Percentiles rank a stretch among this genome's conserved stretches.
Conservation (phyloP, 2,797 vertebrate species). For the Sebastes melanostomus region DNA sequence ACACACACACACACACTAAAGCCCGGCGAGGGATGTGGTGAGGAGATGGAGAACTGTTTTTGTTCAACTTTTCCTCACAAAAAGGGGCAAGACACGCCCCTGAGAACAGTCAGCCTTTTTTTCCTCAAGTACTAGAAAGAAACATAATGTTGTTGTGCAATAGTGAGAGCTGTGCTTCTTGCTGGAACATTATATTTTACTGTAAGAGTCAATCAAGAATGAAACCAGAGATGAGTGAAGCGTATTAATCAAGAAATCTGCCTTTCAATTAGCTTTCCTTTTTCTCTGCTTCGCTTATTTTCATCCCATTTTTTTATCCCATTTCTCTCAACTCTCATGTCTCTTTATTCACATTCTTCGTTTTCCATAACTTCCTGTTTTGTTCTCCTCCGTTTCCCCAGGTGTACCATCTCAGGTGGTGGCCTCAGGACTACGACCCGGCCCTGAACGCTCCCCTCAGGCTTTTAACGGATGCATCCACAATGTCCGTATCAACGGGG, state of each 20-base stretch:
- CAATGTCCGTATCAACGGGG: slow-evolving; percentile 92
- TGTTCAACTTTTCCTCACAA: slow-evolving; percentile 30
- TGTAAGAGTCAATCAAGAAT: neutral
- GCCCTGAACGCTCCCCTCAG: slow-evolving; percentile 88
- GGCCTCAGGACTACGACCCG: slow-evolving; percentile 88
- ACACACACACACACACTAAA: neutral
- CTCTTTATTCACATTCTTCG: neutral
- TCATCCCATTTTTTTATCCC: neutral
- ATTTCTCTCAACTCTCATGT: neutral
- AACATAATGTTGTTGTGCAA: slow-evolving; percentile 15
- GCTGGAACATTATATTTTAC: neutral
- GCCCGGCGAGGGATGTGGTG: slow-evolving; percentile 32
- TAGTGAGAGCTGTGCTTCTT: neutral
- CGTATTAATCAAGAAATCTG: neutral
- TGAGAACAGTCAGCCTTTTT: neutral
- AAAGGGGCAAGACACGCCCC: neutral
- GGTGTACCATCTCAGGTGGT: slow-evolving; percentile 90
- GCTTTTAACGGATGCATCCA: slow-evolving; percentile 95
- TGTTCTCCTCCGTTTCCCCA: slow-evolving; percentile 47
- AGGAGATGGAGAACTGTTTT: slow-evolving; percentile 39
- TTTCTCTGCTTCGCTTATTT: neutral
- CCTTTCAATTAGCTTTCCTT: neutral
- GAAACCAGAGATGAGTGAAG: neutral
- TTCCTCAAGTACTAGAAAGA: neutral
- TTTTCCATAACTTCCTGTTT: neutral